Evolutionary conservation across 2,888 invertebrate species (phyloP), one percentile per base, ranked within the genome.

Genomic region (Cylindroiulus punctatus): DNA sequence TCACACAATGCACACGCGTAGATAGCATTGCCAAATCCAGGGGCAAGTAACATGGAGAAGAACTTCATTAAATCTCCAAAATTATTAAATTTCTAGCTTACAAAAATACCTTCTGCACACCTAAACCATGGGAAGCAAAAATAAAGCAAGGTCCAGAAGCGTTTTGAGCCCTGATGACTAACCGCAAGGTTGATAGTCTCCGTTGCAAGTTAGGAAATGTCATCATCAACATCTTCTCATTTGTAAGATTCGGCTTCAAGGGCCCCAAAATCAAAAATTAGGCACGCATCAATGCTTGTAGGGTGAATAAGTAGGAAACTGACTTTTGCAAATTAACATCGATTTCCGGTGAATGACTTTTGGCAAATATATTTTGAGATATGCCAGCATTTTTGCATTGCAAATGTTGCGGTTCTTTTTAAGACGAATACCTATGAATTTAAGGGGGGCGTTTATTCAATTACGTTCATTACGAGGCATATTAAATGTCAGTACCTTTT

Each of bases 321-420:
- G 76, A 76, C 30, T 76, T 76, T 76, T 76, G 76, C 76, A 30
- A 76, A 76, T 76, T 76, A 76, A 76, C 22, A 76, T 76, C 76
- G 76, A 76, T 76, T 76, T 76, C 76, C 76, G 14, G 12, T 30
- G 65, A 76, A 30, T 76, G 76, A 76, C 76, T 30, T 76, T 14
- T 30, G 30, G 30, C 30, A 65, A 65, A 65, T 52, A 76, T 14
- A 76, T 30, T 30, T 76, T 76, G 1, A 44, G 14, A 65, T 26
- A 76, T 76, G 76, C 14, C 76, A 2, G 76, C 26, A 22, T 76
- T 4, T 76, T n/a, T n/a, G n/a, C n/a, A n/a, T n/a, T n/a, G n/a
- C n/a, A n/a, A n/a, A n/a, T 47, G 1, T 14, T n/a, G 52, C 76
- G 26, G 12, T 12, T 76, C 22, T 30, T 76, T 57, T 76, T 14